A percentile compares a stretch with the other conserved stretches of the same genome.
These are phyloP conservation scores for Camponotus pennsylvanicus DNA, from an alignment of 1,140 invertebrate genomes.

Conservation along the genomic window DNA sequence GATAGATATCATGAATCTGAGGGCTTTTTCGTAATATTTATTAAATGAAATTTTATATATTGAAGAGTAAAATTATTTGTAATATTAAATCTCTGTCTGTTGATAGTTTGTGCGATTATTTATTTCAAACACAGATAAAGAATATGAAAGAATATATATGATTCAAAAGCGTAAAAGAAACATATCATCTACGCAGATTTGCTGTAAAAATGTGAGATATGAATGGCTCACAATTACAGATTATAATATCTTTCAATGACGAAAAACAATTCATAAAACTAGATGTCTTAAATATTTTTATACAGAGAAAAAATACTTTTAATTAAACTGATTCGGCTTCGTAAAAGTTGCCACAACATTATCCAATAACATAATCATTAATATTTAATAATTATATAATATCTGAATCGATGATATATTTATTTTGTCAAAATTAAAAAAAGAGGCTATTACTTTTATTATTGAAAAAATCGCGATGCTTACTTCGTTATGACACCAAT, in stretches of 20 bases:
- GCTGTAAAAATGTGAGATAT: not conserved
- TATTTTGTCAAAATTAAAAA: not conserved
- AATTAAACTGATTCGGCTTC: not conserved
- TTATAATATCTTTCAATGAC: not conserved
- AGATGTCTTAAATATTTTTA: too few relatives aligned
- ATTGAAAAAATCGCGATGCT: not conserved
- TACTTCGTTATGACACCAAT: not conserved
- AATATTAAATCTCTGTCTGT: not conserved
- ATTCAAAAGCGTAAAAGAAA: too few relatives aligned
- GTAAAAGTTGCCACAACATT: not conserved
- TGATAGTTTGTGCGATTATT: not conserved
- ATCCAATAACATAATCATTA: not conserved
- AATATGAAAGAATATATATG: too few relatives aligned
- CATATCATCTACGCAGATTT: too few relatives aligned
- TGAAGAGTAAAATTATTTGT: too few relatives aligned
- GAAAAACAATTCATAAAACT: too few relatives aligned
- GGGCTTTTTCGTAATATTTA: not conserved
- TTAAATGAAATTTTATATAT: not conserved
- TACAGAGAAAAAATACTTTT: too few relatives aligned
- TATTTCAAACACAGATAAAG: too few relatives aligned
- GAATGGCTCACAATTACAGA: not conserved
- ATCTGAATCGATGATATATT: too few relatives aligned
- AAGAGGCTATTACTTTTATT: not conserved
- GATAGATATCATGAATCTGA: constrained; percentile 29
- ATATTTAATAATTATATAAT: too few relatives aligned